Conservation (phyloP, 2,888 invertebrate genomes). For the Alcis repandata region DNA sequence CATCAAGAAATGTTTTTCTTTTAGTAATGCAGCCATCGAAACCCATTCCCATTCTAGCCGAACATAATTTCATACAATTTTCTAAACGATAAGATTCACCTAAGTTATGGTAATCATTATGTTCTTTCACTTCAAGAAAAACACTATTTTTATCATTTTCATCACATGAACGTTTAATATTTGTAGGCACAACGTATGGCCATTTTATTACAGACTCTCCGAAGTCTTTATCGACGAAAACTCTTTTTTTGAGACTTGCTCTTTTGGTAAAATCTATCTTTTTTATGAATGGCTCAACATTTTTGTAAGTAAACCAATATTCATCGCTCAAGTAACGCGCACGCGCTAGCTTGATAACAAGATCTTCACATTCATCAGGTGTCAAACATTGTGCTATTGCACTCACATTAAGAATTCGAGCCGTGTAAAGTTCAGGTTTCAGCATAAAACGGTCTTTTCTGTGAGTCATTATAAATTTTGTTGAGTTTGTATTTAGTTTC, state of each 20-base stretch:
- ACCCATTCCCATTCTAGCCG: no score
- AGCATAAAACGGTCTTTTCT: conserved; percentile 58
- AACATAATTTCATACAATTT: background rate
- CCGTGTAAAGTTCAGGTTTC: conserved; percentile 65
- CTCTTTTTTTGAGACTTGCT: conserved; percentile 57
- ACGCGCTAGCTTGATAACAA: conserved; percentile 58
- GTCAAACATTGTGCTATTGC: conserved; percentile 59
- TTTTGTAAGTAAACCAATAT: conserved; percentile 61
- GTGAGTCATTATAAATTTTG: conserved; percentile 59
- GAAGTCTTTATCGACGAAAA: conserved; percentile 63
- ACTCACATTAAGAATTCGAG: conserved; percentile 58
- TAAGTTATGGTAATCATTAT: conserved; percentile 4
- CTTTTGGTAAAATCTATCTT: conserved; percentile 56
- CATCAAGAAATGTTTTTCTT: conserved; percentile 54
- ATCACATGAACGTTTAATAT: background rate
- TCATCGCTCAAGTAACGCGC: conserved; percentile 57
- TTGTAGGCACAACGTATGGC: conserved; percentile 54
- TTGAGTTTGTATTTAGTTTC: conserved; percentile 52
- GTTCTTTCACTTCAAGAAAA: conserved; percentile 8
- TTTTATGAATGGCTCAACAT: conserved; percentile 64
- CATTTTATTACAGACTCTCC: conserved; percentile 55
- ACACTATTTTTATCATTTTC: conserved; percentile 5
- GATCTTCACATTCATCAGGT: conserved; percentile 60
- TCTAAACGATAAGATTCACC: background rate
- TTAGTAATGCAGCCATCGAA: background rate